Percentiles rank a stretch among this genome's conserved stretches.
Conservation (phyloP, 2,113 vertebrate genomes). For the Atractosteus spatula region DNA sequence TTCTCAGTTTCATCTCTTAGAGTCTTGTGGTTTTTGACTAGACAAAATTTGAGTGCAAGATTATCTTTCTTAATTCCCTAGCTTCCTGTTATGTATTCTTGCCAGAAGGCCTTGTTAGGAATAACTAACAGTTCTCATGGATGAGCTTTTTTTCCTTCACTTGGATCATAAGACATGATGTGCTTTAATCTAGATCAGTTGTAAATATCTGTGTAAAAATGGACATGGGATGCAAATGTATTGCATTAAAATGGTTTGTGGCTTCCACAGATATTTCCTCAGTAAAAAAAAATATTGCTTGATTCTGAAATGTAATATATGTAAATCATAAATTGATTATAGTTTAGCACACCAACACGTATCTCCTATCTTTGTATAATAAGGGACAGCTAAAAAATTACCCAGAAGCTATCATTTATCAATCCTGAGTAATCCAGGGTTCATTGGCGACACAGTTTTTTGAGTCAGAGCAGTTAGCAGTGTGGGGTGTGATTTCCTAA, state of each 20-base stretch:
- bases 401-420: no score
- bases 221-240: neutral
- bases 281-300: no score
- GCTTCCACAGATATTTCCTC: no score
- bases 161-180: neutral
- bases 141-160: neutral
- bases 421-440: no score
- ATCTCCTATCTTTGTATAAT: no score
- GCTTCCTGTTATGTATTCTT: neutral
- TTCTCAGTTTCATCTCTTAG: constrained; percentile 3
- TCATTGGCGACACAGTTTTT: no score
- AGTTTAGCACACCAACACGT: no score
- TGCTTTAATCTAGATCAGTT: neutral
- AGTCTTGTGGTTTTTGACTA: constrained; percentile 1
- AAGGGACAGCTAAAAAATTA: no score
- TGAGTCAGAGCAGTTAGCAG: no score
- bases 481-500: no score
- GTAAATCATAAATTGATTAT: no score
- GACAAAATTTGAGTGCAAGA: neutral
- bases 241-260: neutral
- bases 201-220: neutral
- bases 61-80: constrained; percentile 15
- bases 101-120: neutral
- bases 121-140: neutral
- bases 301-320: no score